phyloP scores from a whole-genome alignment of 2,113 vertebrate genomes.

The Erpornis zantholeuca region DNA sequence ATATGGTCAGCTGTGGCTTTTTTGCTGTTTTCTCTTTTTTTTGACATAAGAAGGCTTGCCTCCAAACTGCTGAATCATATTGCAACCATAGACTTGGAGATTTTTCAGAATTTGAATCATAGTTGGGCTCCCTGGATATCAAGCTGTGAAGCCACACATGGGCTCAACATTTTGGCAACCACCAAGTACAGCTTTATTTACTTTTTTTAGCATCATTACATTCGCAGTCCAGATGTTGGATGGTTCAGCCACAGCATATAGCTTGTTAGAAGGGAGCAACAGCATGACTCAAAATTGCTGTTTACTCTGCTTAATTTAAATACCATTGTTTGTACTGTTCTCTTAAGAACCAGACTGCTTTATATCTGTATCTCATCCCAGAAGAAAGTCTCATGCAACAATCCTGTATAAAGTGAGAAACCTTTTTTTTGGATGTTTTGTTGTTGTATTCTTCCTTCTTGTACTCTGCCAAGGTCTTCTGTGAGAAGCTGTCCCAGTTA shows the following conservation, averaged over 20 bases:
- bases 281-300: not conserved
- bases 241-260: not conserved
- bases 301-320: conserved; percentile 4
- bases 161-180: conserved; percentile 31
- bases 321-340: not conserved
- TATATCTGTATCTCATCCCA: not conserved
- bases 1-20: not conserved
- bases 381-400: not conserved
- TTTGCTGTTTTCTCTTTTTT: not conserved
- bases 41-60: not conserved
- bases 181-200: not conserved
- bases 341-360: not conserved
- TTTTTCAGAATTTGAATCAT: conserved; percentile 48
- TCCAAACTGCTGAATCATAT: conserved; percentile 58
- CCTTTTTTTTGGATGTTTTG: not conserved
- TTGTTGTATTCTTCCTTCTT: not conserved
- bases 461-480: not conserved
- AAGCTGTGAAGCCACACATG: conserved; percentile 42
- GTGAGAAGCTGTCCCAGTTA: not conserved
- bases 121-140: not conserved
- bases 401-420: not conserved
- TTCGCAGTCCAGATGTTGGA: conserved; percentile 25
- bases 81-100: not conserved
- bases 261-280: not conserved
- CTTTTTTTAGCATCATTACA: conserved; percentile 4